Evolutionary conservation across 2,113 vertebrate species (phyloP), one percentile per base, ranked within the genome.

Genomic region (Emydura subglobosa): DNA sequence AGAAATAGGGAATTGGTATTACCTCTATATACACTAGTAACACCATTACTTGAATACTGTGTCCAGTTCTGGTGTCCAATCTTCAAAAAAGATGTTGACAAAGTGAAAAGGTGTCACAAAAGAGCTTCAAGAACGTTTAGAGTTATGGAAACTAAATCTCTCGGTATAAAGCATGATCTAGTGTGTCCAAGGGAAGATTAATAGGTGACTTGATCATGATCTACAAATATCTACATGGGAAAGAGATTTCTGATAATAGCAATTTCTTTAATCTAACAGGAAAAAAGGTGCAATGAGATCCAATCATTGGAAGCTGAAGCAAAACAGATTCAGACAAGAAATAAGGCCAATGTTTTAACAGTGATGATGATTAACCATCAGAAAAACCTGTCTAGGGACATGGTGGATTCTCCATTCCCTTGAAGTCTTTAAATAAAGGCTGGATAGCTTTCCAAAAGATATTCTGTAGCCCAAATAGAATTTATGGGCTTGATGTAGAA

Each of bases 401-500:
- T 21, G 72, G 4, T 82, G 55, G 17, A 74, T 42, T 24, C 39
- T 42, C 68, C 39, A 42, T 74, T 47, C 39, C 24, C 39, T 74
- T 24, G 17, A 85, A 85, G 2, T 22, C 4, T 1, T 55, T 51
- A 0, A 5, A 54, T 47, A 34, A 0, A n/a, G 57, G 0, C 0
- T 14, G 49, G 19, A 10, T 0, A 10, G 7, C 55, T 24, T n/a
- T 27, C 6, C 6, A 19, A 53, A 44, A 47, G 55, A 5, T 4
- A 0, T 0, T 29, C n/a, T 47, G 42, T n/a, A 72, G 10, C 50
- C 7, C 10, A 54, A 25, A 54, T 9, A 7, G 81, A 42, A 76
- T 57, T 9, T 1, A 0, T 4, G 9, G 0, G 10, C 84, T 4
- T 0, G 29, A 1, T 4, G 29, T 0, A 0, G 76, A 1, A 81